Evolutionary conservation across 1,140 invertebrate species (phyloP).

Genomic region (Drosophila insularis): DNA sequence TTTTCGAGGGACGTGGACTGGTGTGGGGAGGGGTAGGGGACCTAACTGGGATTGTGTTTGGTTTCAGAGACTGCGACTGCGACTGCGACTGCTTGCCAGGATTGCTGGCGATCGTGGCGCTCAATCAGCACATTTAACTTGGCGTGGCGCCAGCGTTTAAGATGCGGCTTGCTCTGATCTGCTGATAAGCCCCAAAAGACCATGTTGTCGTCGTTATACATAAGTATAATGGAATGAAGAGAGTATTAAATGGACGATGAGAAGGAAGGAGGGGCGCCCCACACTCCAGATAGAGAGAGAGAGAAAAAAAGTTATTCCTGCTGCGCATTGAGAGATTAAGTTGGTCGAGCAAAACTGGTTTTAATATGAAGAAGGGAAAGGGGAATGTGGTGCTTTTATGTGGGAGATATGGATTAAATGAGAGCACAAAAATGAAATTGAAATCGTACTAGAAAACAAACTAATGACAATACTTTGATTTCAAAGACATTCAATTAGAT

Average conservation of each 20-base stretch:
- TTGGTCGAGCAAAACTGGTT: slow-evolving; percentile 44
- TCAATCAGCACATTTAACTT: slow-evolving; percentile 77
- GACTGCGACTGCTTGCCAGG: slow-evolving; percentile 35
- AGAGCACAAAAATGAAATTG: slow-evolving; percentile 15
- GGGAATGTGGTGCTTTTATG: slow-evolving; percentile 20
- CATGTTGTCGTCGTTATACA: slow-evolving; percentile 42
- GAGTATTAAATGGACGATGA: too few species aligned
- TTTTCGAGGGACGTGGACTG: not conserved
- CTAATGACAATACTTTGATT: too few species aligned
- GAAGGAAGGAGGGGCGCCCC: too few species aligned
- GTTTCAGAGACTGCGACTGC: not conserved
- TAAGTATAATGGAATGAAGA: slow-evolving; percentile 19
- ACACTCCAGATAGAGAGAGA: too few species aligned
- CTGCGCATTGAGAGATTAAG: slow-evolving; percentile 15
- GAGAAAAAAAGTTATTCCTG: not conserved
- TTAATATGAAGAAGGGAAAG: slow-evolving; percentile 20
- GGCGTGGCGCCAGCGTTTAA: slow-evolving; percentile 81
- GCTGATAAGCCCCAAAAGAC: slow-evolving; percentile 73
- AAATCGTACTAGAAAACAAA: too few species aligned
- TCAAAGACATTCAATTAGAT: too few species aligned
- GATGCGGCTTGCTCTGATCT: slow-evolving; percentile 81
- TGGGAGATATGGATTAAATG: slow-evolving; percentile 56
- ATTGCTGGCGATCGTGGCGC: slow-evolving; percentile 56
- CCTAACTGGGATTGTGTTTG: too few species aligned
- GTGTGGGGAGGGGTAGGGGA: not conserved